Percentiles rank a stretch among this genome's conserved stretches.
Conservation (phyloP, 1,140 invertebrate species). For the Caenorhabditis latens region DNA sequence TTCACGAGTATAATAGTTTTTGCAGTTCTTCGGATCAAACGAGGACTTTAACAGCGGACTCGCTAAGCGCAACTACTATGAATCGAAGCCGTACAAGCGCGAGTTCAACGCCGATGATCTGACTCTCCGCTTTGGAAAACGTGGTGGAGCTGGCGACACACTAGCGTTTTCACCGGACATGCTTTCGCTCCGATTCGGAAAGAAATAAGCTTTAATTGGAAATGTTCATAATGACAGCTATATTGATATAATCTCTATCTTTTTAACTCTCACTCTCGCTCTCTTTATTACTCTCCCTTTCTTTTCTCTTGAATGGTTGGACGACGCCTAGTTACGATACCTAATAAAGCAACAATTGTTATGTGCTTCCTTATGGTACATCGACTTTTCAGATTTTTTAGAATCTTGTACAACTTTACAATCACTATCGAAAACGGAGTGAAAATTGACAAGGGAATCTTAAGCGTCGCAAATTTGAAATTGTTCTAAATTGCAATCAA, state of each 20-base stretch:
- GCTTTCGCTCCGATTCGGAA: slow-evolving; percentile 35
- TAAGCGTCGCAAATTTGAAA: too few relatives aligned
- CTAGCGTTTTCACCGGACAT: slow-evolving; percentile 39
- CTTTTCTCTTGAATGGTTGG: slow-evolving; percentile 23
- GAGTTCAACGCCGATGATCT: slow-evolving; percentile 58
- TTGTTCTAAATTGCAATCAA: too few relatives aligned
- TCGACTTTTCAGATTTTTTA: too few relatives aligned
- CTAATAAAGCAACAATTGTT: background rate
- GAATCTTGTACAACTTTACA: too few relatives aligned
- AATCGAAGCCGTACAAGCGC: slow-evolving; percentile 50
- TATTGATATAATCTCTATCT: slow-evolving; percentile 7
- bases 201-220: background rate
- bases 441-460: too few relatives aligned
- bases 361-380: background rate
- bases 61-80: slow-evolving; percentile 18
- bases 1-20: slow-evolving; percentile 9
- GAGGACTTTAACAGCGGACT: slow-evolving; percentile 27
- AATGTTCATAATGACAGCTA: background rate
- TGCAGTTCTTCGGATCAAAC: slow-evolving; percentile 15
- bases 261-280: too few relatives aligned
- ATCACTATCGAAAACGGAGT: too few relatives aligned
- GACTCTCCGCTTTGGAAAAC: slow-evolving; percentile 57
- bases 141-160: slow-evolving; percentile 1
- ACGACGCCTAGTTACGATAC: slow-evolving; percentile 47
- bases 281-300: background rate